These are phyloP conservation scores for Abrostola tripartita DNA, from an alignment of 2,888 invertebrate genomes.

Conservation along the genomic window DNA sequence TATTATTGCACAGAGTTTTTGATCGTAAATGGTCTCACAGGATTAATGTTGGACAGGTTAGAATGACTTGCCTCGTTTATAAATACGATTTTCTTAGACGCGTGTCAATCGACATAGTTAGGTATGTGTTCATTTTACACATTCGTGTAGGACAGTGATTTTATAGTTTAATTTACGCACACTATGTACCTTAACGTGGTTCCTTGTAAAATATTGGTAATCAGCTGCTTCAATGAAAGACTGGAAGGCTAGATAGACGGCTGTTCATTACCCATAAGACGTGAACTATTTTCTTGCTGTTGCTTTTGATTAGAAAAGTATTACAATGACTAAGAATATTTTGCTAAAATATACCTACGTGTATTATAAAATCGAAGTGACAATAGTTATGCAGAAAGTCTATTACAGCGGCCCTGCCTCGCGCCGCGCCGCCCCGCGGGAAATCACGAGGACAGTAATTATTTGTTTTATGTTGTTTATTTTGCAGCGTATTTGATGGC, in stretches of 20 bases:
- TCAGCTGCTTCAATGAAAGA: neutral
- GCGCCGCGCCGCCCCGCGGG: slow-evolving; percentile 67
- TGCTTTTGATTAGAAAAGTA: slow-evolving; percentile 15
- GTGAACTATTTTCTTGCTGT: neutral
- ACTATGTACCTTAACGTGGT: too few relatives aligned
- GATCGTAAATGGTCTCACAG: slow-evolving; percentile 64
- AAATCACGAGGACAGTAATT: slow-evolving; percentile 81
- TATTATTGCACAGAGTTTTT: slow-evolving; percentile 70
- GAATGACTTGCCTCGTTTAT: slow-evolving; percentile 29
- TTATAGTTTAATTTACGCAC: too few relatives aligned
- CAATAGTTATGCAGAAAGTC: slow-evolving; percentile 55
- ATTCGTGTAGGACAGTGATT: too few relatives aligned
- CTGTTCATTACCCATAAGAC: neutral
- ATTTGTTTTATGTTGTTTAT: slow-evolving; percentile 72
- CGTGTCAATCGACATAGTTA: too few relatives aligned
- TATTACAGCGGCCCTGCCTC: slow-evolving; percentile 56
- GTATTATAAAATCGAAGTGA: slow-evolving; percentile 38
- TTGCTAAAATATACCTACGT: slow-evolving; percentile 29
- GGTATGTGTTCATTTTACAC: too few relatives aligned
- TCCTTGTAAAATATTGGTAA: too few relatives aligned
- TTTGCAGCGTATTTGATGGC: slow-evolving; percentile 56
- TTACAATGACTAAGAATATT: slow-evolving; percentile 13
- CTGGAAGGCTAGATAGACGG: neutral
- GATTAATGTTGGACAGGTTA: slow-evolving; percentile 50
- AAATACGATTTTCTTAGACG: neutral